Evolutionary conservation across 2,888 invertebrate species (phyloP), one percentile per base, ranked within the genome.

Genomic region (Lasioglossum leucozonium): DNA sequence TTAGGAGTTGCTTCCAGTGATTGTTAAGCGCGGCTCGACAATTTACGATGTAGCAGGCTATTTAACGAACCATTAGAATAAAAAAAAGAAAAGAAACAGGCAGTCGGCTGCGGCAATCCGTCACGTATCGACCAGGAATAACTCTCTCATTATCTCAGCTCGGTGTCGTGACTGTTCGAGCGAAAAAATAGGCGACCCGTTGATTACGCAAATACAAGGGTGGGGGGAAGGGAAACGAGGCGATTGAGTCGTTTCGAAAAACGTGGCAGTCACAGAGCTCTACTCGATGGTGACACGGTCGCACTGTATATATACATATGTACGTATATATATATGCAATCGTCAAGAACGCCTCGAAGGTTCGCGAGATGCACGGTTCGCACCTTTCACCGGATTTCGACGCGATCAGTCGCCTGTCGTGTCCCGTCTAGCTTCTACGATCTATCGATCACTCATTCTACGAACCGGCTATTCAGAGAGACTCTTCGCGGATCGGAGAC

Each of bases 351-450:
- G 77, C 67, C 76, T 40, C 62, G 76, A 44, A 69, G 42, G 16
- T 16, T 40, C 79, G 72, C 78, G 72, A n/a, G 76, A 74, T 73
- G 87, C 76, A 80, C 37, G 65, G 73, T 83, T 85, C 72, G 75
- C 84, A 84, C 79, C 81, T 85, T 82, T 85, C 82, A 79, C 83
- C 67, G 65, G n/a, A 51, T 55, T 6, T 62, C 65, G 72, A 76
- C 16, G 47, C 77, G 34, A 44, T 44, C 30, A 26, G 44, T 34
- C n/a, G 67, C 37, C 4, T 37, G 67, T 34, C 37, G 37, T 34
- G 37, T 37, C 22, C 37, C 22, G 58, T 62, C 58, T 16, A 37
- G 67, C 37, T 11, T n/a, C 67, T 4, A 22, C 67, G 22, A 67
- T 67, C 37, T 18, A 37, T 67, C 51, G 51, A 73, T 30, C 47